Conservation (phyloP, 2,113 vertebrate genomes). For the Zootoca vivipara region DNA sequence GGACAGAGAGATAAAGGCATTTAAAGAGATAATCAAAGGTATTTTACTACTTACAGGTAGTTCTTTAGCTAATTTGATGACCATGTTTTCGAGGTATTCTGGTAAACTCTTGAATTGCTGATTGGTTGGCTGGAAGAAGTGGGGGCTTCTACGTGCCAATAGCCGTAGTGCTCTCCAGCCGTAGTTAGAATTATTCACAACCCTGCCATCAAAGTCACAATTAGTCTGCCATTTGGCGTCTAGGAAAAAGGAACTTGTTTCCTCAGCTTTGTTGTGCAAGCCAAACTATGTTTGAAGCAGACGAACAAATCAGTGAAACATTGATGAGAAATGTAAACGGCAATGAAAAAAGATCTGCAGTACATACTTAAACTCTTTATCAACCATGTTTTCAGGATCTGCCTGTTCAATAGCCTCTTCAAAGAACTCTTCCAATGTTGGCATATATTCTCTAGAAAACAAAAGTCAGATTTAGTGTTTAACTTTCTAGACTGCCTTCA, state of each 20-base stretch:
- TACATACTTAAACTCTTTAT: constrained; percentile 95
- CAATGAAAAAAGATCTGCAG: neutral
- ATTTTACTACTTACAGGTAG: constrained; percentile 86
- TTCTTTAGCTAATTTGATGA: constrained; percentile 98
- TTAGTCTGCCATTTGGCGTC: neutral
- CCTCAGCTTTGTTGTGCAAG: neutral
- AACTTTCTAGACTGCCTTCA: neutral
- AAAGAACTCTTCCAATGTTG: constrained; percentile 95
- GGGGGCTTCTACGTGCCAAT: constrained; percentile 93
- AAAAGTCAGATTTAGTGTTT: constrained; percentile 12
- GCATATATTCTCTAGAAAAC: constrained; percentile 92
- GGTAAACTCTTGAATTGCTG: constrained; percentile 98
- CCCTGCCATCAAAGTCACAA: constrained; percentile 73
- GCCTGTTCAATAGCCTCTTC: constrained; percentile 98
- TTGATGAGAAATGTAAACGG: neutral
- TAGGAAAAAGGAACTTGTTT: constrained; percentile 2
- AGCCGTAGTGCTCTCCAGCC: constrained; percentile 95
- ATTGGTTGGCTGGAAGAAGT: constrained; percentile 98
- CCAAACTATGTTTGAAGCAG: neutral
- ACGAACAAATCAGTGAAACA: neutral
- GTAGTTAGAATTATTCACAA: constrained; percentile 96
- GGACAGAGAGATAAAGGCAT: constrained; percentile 7
- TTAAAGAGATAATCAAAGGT: neutral
- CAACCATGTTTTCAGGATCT: constrained; percentile 96
- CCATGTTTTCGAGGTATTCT: constrained; percentile 98